These are phyloP conservation scores for Embiotoca jacksoni DNA, from an alignment of 2,113 vertebrate species.

Conservation along the genomic window DNA sequence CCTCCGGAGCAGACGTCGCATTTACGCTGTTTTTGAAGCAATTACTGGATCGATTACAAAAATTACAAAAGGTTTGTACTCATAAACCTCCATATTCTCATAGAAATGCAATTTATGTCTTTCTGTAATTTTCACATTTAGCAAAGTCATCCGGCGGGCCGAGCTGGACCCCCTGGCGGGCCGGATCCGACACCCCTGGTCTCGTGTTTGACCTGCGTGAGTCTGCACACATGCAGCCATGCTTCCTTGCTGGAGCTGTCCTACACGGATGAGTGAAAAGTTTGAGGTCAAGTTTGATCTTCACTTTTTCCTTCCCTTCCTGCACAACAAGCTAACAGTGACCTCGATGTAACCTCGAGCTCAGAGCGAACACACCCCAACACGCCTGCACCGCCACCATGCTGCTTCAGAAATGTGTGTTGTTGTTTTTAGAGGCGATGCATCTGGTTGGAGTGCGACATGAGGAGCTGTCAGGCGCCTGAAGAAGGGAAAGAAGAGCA, in stretches of 20 bases:
- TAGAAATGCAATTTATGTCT: too few species aligned
- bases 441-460: slow-evolving; percentile 73
- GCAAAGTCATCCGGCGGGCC: too few species aligned
- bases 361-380: slow-evolving; percentile 16
- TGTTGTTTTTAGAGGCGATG: slow-evolving; percentile 18
- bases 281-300: slow-evolving; percentile 25
- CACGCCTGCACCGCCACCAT: background rate
- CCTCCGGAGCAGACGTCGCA: too few species aligned
- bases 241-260: slow-evolving; percentile 2
- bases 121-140: too few species aligned
- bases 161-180: too few species aligned
- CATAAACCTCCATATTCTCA: too few species aligned
- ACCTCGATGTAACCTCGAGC: slow-evolving; percentile 33
- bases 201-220: too few species aligned
- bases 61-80: too few species aligned
- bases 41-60: too few species aligned
- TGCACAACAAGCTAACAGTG: slow-evolving; percentile 1
- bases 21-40: too few species aligned
- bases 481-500: background rate
- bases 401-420: slow-evolving; percentile 17
- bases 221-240: background rate
- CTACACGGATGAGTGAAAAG: background rate
- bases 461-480: slow-evolving; percentile 32
- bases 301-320: slow-evolving; percentile 22
- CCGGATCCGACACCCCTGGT: too few species aligned